Conservation (phyloP, 2,888 invertebrate species). For the Itoplectis maculator region DNA sequence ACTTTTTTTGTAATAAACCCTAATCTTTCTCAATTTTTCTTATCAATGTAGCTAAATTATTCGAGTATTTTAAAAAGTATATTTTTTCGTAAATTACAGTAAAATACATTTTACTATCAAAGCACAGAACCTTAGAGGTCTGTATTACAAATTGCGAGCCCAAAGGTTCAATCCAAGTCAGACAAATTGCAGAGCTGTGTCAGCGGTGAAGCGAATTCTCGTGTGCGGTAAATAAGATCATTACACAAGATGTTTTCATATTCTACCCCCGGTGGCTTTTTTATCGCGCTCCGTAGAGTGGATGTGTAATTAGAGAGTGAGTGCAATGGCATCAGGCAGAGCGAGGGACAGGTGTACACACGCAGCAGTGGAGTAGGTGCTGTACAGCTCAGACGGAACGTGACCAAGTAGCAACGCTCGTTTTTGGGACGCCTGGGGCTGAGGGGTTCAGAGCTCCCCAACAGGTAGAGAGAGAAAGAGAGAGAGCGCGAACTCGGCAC, state of each 20-base stretch:
- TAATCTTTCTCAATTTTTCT: no score
- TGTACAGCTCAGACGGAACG: conserved; percentile 19
- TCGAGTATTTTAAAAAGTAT: no score
- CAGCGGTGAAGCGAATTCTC: background rate
- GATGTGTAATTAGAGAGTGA: conserved; percentile 26
- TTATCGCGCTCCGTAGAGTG: background rate
- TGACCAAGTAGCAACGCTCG: conserved; percentile 46
- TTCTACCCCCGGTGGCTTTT: background rate
- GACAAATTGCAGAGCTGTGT: no score
- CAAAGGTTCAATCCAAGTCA: no score
- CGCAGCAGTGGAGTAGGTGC: conserved; percentile 18
- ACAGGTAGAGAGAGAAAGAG: conserved; percentile 42
- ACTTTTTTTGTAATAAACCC: no score
- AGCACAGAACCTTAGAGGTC: no score
- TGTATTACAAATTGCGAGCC: no score
- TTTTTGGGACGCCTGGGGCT: conserved; percentile 25
- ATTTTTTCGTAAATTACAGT: no score
- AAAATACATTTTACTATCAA: no score
- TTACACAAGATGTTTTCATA: background rate
- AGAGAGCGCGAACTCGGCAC: background rate
- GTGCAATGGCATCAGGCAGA: conserved; percentile 36
- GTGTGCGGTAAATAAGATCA: background rate
- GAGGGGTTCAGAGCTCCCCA: conserved; percentile 6
- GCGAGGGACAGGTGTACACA: conserved; percentile 10
- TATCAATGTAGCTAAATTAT: no score